phyloP scores from a whole-genome alignment of 2,888 invertebrate species.

The Ennomos fuscantarius region DNA sequence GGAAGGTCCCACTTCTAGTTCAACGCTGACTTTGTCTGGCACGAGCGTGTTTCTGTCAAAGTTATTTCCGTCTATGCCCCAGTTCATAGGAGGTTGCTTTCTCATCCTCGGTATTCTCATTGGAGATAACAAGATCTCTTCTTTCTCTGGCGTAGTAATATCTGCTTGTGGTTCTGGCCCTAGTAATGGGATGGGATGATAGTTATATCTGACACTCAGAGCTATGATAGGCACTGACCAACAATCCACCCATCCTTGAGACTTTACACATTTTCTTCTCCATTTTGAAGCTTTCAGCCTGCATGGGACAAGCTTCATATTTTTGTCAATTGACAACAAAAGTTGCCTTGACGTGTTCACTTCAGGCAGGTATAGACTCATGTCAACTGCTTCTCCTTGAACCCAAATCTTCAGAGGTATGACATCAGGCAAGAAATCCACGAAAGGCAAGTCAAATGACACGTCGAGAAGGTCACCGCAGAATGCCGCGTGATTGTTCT shows the following conservation, averaged over 20 bases:
- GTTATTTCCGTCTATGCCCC: slow-evolving; percentile 88
- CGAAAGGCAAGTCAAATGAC: slow-evolving; percentile 97
- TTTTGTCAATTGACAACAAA: slow-evolving; percentile 93
- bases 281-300: slow-evolving; percentile 87
- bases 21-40: slow-evolving; percentile 95
- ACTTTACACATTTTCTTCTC: slow-evolving; percentile 91
- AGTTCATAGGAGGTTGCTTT: slow-evolving; percentile 89
- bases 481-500: slow-evolving; percentile 97
- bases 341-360: slow-evolving; percentile 94
- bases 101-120: slow-evolving; percentile 94
- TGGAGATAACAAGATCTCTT: slow-evolving; percentile 95
- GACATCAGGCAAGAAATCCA: slow-evolving; percentile 96
- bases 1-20: slow-evolving; percentile 97
- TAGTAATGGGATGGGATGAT: slow-evolving; percentile 96
- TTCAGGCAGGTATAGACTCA: slow-evolving; percentile 95
- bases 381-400: slow-evolving; percentile 97
- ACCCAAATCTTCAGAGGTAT: slow-evolving; percentile 96
- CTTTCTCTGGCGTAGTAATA: slow-evolving; percentile 97
- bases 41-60: slow-evolving; percentile 95
- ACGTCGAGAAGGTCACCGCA: slow-evolving; percentile 97
- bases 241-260: slow-evolving; percentile 96
- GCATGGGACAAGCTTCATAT: slow-evolving; percentile 92
- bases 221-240: slow-evolving; percentile 98
- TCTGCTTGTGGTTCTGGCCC: slow-evolving; percentile 96
- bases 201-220: slow-evolving; percentile 94